Evolutionary conservation across 2,888 invertebrate species (phyloP), one percentile per base, ranked within the genome.

Genomic region (Temnothorax unifasciatus): DNA sequence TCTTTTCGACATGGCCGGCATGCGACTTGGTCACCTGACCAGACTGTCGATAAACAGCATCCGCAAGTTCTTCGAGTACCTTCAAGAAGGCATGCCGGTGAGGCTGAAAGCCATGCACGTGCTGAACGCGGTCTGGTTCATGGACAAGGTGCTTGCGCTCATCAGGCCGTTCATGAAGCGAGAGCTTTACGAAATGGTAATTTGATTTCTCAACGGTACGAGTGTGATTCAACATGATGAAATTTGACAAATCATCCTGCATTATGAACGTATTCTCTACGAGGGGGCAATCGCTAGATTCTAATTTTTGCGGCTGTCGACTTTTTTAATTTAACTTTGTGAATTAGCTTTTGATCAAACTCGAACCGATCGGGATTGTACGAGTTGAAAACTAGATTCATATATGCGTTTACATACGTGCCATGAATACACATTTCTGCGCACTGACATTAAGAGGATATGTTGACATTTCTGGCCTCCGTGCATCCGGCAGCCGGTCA

Each of bases 1-100:
- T 92, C 95, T 97, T 0, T 96, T 97, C 87, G 97, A 97, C 92
- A 97, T 97, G 96, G 95, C 95, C 57, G 97, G 97, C 0, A 96
- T 97, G 0, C 95, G 95, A 85, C 93, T 96, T 34, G 95, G 96
- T 0, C 97, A 97, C 92, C 92, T 97, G 18, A 96, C 96, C 3
- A 94, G 96, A 90, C 94, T 96, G 21, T 96, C 96, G 84, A 94
- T 97, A 82, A 95, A 96, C 74, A 95, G 96, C 0, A 93, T 97
- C 0, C 96, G 96, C 59, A 96, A 96, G 92, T 96, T 97, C 93
- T 96, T 97, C 95, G 95, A 96, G 84, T 97, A 96, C 93, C 93
- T 97, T 3, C 97, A 97, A 93, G 97, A 97, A 90, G 97, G 96
- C 21, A 93, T 97, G 93, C 97, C 97, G 0, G 96, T 97, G 3